Conservation (phyloP, 1,140 invertebrate species). For the Zaprionus ornatus region DNA sequence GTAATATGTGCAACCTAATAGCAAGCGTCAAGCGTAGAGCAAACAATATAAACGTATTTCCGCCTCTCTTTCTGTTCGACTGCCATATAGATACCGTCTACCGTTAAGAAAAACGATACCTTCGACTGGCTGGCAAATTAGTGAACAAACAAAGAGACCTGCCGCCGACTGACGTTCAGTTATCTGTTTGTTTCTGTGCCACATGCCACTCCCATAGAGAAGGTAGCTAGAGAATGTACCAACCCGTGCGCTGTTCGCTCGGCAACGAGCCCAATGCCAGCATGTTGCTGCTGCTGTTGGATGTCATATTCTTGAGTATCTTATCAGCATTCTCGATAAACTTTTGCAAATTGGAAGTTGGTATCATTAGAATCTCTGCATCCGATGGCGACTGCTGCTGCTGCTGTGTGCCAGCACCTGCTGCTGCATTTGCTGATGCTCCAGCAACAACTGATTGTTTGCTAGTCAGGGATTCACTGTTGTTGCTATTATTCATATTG, state of each 20-base stretch:
- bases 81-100: neutral
- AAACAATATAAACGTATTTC: slow-evolving; percentile 21
- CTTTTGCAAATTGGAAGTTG: slow-evolving; percentile 82
- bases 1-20: slow-evolving; percentile 32
- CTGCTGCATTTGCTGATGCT: slow-evolving; percentile 33
- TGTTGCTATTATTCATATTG: slow-evolving; percentile 42
- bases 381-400: slow-evolving; percentile 56
- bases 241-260: slow-evolving; percentile 61
- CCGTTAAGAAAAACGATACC: slow-evolving; percentile 40
- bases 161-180: slow-evolving; percentile 6
- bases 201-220: slow-evolving; percentile 23
- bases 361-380: slow-evolving; percentile 75
- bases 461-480: slow-evolving; percentile 44
- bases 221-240: slow-evolving; percentile 8
- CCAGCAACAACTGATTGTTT: slow-evolving; percentile 44
- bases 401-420: slow-evolving; percentile 28
- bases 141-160: slow-evolving; percentile 25
- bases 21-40: slow-evolving; percentile 1
- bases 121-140: slow-evolving; percentile 35
- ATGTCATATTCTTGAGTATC: slow-evolving; percentile 80
- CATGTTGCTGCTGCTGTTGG: slow-evolving; percentile 53
- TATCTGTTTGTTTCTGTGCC: neutral
- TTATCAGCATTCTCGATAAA: slow-evolving; percentile 83
- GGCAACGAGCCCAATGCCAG: slow-evolving; percentile 13
- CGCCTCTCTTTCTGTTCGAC: neutral